These are phyloP conservation scores for Enteromius paludinosus DNA, from an alignment of 2,797 vertebrate species.

Conservation along the genomic window DNA sequence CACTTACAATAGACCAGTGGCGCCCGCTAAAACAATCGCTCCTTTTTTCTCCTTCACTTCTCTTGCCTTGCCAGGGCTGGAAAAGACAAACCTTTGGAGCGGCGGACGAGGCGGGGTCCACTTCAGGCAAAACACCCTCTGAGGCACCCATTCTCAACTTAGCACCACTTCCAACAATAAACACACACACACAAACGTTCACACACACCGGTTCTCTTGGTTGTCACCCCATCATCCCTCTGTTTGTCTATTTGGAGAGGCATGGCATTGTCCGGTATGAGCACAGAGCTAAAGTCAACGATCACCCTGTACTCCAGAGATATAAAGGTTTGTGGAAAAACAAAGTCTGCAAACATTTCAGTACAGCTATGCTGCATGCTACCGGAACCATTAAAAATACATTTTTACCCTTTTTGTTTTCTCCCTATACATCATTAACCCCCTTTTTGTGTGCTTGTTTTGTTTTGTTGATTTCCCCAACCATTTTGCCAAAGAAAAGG, in stretches of 20 bases:
- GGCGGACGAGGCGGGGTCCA: conserved; percentile 68
- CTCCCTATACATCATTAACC: background rate
- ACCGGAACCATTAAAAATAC: background rate
- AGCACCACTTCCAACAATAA: conserved; percentile 69
- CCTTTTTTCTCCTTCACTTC: conserved; percentile 73
- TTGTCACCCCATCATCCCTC: conserved; percentile 60
- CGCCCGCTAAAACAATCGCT: conserved; percentile 80
- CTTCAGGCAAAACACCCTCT: conserved; percentile 68
- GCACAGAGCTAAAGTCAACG: conserved; percentile 67
- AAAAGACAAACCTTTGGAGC: conserved; percentile 82
- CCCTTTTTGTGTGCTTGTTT: conserved; percentile 28
- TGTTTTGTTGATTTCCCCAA: conserved; percentile 33
- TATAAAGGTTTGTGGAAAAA: conserved; percentile 60
- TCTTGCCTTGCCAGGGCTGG: conserved; percentile 73
- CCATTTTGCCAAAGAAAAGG: conserved; percentile 34
- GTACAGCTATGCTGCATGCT: conserved; percentile 12
- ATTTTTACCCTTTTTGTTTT: conserved; percentile 1
- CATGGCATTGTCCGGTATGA: conserved; percentile 64
- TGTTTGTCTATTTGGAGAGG: conserved; percentile 73
- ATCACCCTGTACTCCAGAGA: conserved; percentile 64
- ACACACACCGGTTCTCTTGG: conserved; percentile 36
- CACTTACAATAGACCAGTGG: conserved; percentile 82
- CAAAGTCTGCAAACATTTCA: conserved; percentile 22
- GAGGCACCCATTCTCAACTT: conserved; percentile 66
- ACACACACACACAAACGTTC: conserved; percentile 50